Evolutionary conservation across 2,113 vertebrate species (phyloP).

Genomic region (Urocitellus parryii): DNA sequence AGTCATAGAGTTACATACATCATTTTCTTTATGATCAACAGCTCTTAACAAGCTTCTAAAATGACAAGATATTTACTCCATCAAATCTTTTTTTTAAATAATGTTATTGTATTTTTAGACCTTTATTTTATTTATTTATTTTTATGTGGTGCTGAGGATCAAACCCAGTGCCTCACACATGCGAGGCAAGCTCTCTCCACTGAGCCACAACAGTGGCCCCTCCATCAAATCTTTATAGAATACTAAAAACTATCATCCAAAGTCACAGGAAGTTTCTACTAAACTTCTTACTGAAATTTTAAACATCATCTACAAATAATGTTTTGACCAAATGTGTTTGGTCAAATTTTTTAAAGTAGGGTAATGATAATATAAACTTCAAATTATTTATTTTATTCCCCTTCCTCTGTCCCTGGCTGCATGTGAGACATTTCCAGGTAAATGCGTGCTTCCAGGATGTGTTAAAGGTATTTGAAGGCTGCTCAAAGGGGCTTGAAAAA

Average conservation of each 20-base stretch:
- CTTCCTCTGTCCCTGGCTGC: not conserved
- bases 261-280: slow-evolving; percentile 51
- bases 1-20: not conserved
- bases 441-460: not conserved
- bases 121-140: too few species aligned
- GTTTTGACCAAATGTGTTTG: too few species aligned
- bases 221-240: not conserved
- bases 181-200: too few species aligned
- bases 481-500: not conserved
- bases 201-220: too few species aligned
- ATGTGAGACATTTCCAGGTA: not conserved
- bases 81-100: slow-evolving; percentile 15
- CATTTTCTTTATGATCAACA: slow-evolving; percentile 38
- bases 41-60: slow-evolving; percentile 47
- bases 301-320: slow-evolving; percentile 57
- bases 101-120: too few species aligned
- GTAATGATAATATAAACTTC: not conserved
- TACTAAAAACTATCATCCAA: not conserved
- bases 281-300: slow-evolving; percentile 46
- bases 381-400: slow-evolving; percentile 36
- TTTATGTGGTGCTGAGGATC: too few species aligned
- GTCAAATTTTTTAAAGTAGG: slow-evolving; percentile 45
- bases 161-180: too few species aligned
- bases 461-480: not conserved
- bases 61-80: slow-evolving; percentile 57